Conservation (phyloP, 1,140 invertebrate genomes). For the Pectinophora gossypiella region DNA sequence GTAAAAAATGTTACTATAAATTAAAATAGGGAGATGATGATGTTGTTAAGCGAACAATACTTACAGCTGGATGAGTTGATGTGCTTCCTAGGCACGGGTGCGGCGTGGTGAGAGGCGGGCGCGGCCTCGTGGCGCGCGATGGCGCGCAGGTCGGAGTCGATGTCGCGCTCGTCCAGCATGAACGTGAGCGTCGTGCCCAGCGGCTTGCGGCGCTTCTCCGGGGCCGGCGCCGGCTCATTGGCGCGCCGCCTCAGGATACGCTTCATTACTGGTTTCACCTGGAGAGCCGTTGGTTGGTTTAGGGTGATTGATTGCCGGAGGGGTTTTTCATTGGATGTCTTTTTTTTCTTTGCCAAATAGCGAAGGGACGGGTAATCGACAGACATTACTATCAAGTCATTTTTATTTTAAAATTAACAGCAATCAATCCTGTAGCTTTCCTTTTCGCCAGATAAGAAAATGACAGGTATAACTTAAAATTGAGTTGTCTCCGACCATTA, state of each 20-base stretch:
- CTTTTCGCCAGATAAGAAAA: too few species aligned
- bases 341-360: too few species aligned
- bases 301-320: neutral
- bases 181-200: slow-evolving; percentile 90
- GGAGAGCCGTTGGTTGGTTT: slow-evolving; percentile 2
- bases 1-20: too few species aligned
- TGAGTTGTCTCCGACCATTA: too few species aligned
- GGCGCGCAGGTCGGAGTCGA: slow-evolving; percentile 90
- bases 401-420: too few species aligned
- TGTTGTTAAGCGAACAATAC: too few species aligned
- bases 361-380: too few species aligned
- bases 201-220: slow-evolving; percentile 88
- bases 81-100: slow-evolving; percentile 37
- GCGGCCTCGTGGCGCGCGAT: slow-evolving; percentile 78
- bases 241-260: slow-evolving; percentile 92
- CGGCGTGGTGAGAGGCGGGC: slow-evolving; percentile 23
- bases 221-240: slow-evolving; percentile 93
- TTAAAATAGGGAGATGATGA: too few species aligned
- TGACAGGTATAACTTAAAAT: too few species aligned
- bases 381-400: too few species aligned
- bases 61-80: slow-evolving; percentile 47
- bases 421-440: too few species aligned
- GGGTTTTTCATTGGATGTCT: too few species aligned
- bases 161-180: slow-evolving; percentile 91
- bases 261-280: slow-evolving; percentile 86